These are phyloP conservation scores for Taeniopygia guttata DNA, from an alignment of 2,797 vertebrate species.

Conservation along the genomic window DNA sequence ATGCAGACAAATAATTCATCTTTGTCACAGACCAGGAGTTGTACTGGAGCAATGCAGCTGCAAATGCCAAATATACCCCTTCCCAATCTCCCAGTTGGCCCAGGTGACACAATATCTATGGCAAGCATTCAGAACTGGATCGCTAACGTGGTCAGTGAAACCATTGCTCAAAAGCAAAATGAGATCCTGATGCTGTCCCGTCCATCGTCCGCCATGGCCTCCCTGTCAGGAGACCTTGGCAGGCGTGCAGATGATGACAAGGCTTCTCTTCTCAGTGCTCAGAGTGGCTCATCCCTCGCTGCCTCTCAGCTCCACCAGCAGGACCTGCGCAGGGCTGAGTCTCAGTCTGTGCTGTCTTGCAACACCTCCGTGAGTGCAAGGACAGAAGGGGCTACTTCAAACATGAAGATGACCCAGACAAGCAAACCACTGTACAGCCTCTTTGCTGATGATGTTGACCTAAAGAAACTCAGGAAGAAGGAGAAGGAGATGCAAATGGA, in stretches of 20 bases:
- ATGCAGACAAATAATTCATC: conserved; percentile 79
- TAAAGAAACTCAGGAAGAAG: conserved; percentile 84
- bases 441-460: conserved; percentile 89
- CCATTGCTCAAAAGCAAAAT: conserved; percentile 90
- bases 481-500: conserved; percentile 88
- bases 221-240: conserved; percentile 59
- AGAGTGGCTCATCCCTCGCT: conserved; percentile 76
- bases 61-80: conserved; percentile 68
- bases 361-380: not conserved
- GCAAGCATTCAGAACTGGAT: conserved; percentile 97
- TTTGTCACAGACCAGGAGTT: conserved; percentile 75
- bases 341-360: conserved; percentile 73
- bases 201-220: conserved; percentile 75
- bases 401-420: conserved; percentile 74
- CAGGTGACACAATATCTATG: conserved; percentile 86
- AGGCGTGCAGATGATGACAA: conserved; percentile 80
- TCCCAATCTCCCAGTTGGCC: conserved; percentile 78
- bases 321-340: conserved; percentile 56
- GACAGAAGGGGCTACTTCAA: conserved; percentile 21
- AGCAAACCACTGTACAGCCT: conserved; percentile 91
- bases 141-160: conserved; percentile 89
- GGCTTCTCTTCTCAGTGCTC: conserved; percentile 75
- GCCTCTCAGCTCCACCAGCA: conserved; percentile 50
- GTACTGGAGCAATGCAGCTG: not conserved
- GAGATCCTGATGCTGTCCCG: conserved; percentile 84